Conservation (phyloP, 2,888 invertebrate species). For the Agapostemon virescens region DNA sequence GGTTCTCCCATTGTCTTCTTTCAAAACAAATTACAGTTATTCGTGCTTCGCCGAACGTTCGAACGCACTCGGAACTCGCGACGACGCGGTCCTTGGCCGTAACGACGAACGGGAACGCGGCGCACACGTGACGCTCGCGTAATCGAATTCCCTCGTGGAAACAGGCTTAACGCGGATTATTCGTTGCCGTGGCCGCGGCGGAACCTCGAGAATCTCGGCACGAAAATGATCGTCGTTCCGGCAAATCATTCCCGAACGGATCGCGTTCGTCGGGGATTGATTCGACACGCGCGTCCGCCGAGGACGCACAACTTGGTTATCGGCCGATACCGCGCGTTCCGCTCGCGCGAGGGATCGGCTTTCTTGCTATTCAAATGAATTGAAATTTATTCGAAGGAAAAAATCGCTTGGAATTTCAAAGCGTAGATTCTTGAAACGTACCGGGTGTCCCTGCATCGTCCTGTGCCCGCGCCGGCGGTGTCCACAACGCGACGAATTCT, state of each 20-base stretch:
- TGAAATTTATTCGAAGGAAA: background rate
- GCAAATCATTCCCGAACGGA: no score
- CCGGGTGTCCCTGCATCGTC: constrained; percentile 46
- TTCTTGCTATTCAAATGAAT: background rate
- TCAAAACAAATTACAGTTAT: no score
- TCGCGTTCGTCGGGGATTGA: no score
- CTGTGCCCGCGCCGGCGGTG: background rate
- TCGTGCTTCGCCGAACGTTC: no score
- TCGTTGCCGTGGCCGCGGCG: no score
- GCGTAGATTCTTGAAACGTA: background rate
- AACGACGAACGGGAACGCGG: background rate
- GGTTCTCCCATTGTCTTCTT: no score
- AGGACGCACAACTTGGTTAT: no score
- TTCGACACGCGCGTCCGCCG: no score
- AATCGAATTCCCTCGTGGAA: constrained; percentile 27
- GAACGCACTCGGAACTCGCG: background rate
- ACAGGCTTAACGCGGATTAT: constrained; percentile 14
- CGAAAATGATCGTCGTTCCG: no score
- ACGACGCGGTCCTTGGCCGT: background rate
- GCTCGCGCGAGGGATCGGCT: no score
- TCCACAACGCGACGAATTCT: background rate
- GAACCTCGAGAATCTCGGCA: no score
- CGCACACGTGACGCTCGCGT: constrained; percentile 6
- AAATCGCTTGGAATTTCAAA: background rate
- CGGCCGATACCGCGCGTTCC: no score